A percentile compares a stretch with the other conserved stretches of the same genome.
Evolutionary conservation across 2,797 vertebrate genomes (phyloP).

Genomic region (Garrulus glandarius): DNA sequence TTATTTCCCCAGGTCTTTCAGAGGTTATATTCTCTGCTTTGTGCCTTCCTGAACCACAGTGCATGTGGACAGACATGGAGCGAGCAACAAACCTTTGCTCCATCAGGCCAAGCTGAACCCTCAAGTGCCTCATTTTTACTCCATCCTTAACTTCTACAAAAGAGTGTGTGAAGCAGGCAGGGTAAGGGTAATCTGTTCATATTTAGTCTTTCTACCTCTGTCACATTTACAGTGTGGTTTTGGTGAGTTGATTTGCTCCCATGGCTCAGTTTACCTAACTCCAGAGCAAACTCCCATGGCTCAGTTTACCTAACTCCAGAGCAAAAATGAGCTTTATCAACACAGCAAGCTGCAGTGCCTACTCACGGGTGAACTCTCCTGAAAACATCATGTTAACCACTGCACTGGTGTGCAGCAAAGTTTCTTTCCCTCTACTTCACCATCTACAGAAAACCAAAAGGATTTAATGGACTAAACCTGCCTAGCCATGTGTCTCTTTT

Average conservation of each 20-base stretch:
- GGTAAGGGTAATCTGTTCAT: not conserved
- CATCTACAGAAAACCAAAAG: not conserved
- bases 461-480: not conserved
- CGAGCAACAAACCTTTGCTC: not conserved
- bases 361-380: not conserved
- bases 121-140: not conserved
- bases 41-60: not conserved
- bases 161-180: not conserved
- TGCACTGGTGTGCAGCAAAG: accelerated
- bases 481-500: not conserved
- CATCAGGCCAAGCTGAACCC: not conserved
- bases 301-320: not conserved
- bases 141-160: not conserved
- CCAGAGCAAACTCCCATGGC: not conserved
- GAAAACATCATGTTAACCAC: not conserved
- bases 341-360: not conserved
- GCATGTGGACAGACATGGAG: not conserved
- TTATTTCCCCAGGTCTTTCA: not conserved
- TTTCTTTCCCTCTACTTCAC: not conserved
- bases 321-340: not conserved
- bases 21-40: not conserved
- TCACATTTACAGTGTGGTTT: not conserved
- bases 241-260: not conserved
- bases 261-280: not conserved
- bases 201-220: not conserved